Evolutionary conservation across 2,888 invertebrate genomes (phyloP), one percentile per base, ranked within the genome.

Genomic region (Drosophila phalerata): DNA sequence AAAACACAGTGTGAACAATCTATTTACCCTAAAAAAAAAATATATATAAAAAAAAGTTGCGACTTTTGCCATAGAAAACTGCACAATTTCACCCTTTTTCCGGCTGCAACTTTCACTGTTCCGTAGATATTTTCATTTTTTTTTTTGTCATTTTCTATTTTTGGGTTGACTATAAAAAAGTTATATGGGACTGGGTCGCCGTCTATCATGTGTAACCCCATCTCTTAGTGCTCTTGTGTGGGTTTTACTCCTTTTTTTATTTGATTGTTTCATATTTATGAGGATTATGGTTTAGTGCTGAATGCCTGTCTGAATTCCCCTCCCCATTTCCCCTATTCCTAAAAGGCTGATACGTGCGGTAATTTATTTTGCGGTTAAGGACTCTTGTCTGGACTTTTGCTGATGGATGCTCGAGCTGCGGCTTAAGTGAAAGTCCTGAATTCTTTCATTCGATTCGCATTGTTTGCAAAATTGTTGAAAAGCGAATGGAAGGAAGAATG

Each of bases 221-320:
- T 52, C 68, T 65, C 56, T 60, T 40, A 53, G 34, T 52, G n/a
- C 45, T 43, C 25, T 49, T 63, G 58, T 51, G 67, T 69, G 57
- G 57, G 53, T 69, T 69, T 75, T 69, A 69, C 71, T 74, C 64
- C 57, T 34, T 32, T 28, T 69, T 77, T 84, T 81, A 79, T 88
- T 84, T 88, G 89, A 88, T 85, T 85, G 89, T 86, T 88, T 86
- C 79, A 79, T 88, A 85, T 85, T 88, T 86, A 81, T 85, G 85
- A 81, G 84, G 85, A 88, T 85, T 88, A 85, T 75, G 81, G 83
- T 55, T 74, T 63, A 83, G 71, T 76, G 77, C 57, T 69, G 77
- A 67, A 69, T 76, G 69, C 28, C 40, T 28, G 28, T 28, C 22
- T 22, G 22, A 47, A 37, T 58, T 65, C 52, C 40, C 28, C 56